Evolutionary conservation across 2,888 invertebrate species (phyloP).

Genomic region (Athalia rosae): DNA sequence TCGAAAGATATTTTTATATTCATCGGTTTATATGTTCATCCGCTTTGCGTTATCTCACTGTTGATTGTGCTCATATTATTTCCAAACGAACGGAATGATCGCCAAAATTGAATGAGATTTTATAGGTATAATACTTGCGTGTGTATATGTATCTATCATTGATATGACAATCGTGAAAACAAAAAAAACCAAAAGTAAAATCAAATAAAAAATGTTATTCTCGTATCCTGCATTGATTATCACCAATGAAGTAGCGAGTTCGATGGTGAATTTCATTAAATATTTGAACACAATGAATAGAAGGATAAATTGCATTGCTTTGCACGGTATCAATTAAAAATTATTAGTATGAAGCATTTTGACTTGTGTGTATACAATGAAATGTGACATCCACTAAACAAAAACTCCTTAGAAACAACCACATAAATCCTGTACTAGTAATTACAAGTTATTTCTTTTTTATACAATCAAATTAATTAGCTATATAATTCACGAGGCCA

Average conservation of each 20-base stretch:
- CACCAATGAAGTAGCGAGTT: slow-evolving; percentile 1
- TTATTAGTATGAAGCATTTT: slow-evolving; percentile 49
- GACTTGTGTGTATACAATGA: slow-evolving; percentile 48
- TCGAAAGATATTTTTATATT: slow-evolving; percentile 60
- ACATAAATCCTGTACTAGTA: slow-evolving; percentile 41
- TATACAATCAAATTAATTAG: slow-evolving; percentile 21
- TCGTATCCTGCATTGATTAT: background rate
- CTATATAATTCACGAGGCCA: slow-evolving; percentile 38
- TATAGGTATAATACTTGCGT: too few relatives aligned
- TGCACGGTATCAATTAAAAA: slow-evolving; percentile 43
- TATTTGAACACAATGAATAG: background rate
- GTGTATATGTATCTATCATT: too few relatives aligned
- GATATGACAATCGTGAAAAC: too few relatives aligned
- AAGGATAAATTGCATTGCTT: slow-evolving; percentile 28
- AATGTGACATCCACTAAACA: slow-evolving; percentile 46
- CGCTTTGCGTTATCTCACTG: background rate
- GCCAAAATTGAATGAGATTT: slow-evolving; percentile 58
- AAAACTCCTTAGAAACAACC: slow-evolving; percentile 39
- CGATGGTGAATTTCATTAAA: background rate
- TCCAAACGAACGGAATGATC: slow-evolving; percentile 45
- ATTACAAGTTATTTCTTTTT: slow-evolving; percentile 24
- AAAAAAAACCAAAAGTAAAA: too few relatives aligned
- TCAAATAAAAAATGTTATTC: background rate
- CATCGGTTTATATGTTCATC: background rate
- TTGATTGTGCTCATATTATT: slow-evolving; percentile 37